Conservation (phyloP, 2,113 vertebrate genomes). For the Myiozetetes cayanensis region DNA sequence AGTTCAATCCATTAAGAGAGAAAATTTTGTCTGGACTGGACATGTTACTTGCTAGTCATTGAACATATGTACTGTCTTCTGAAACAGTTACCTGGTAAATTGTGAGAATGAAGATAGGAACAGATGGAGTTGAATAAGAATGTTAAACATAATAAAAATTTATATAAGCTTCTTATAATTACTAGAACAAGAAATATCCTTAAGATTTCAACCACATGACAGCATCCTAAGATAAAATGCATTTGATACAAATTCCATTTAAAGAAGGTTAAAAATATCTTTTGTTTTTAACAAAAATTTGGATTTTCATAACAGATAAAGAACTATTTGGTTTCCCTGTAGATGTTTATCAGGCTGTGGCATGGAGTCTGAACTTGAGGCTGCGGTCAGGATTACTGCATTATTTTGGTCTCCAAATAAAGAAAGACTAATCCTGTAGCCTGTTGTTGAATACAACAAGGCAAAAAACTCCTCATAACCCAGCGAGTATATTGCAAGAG, state of each 20-base stretch:
- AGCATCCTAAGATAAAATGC: background rate
- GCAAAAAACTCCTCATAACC: background rate
- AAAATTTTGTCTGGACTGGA: background rate
- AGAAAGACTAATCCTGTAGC: background rate
- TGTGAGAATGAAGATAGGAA: background rate
- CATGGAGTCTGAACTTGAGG: background rate
- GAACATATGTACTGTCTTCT: background rate
- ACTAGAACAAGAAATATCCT: background rate
- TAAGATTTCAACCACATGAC: background rate
- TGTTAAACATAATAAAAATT: background rate
- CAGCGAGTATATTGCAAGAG: background rate
- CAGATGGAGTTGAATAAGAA: background rate
- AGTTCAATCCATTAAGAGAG: background rate
- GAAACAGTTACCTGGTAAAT: background rate
- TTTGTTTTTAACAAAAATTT: background rate
- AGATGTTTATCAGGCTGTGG: background rate
- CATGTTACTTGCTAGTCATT: background rate
- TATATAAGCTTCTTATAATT: background rate
- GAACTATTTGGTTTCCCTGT: background rate
- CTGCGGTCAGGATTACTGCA: background rate
- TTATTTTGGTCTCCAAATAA: background rate
- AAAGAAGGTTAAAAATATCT: background rate
- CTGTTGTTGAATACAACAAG: background rate
- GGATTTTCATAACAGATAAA: background rate
- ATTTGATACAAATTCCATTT: background rate